Base-by-base conservation (phyloP, 1,140 invertebrate genomes). In the Himalopsyche phryganea region DNA sequence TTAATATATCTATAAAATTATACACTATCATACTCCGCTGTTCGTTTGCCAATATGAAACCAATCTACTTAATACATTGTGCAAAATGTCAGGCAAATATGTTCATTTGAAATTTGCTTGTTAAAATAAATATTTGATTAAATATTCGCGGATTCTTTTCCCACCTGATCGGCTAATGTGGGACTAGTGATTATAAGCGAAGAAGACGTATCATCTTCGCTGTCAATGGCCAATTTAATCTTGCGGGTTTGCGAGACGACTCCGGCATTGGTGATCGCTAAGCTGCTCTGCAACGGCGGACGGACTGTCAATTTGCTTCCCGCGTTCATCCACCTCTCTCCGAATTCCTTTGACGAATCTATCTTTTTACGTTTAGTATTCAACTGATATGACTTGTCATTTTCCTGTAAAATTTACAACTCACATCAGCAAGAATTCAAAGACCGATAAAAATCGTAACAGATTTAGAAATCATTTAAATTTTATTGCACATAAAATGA, bases 221-320 rank as follows among this genome's bases (percentile, higher is more conserved):
- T 62, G 50, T 53, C 50, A 4, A 53, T 28, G 13, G 45, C 42
- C 23, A 53, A 9, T 1, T 40, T 50, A 15, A 10, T 50, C 14
- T 14, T n/a, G 2, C 18, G 17, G 6, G 17, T 63, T 65, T 9
- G 49, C 45, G 9, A 11, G 42, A 65, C 65, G 36, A 55, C 65
- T 50, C 61, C 62, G 60, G 67, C 67, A 44, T 66, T 69, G 18
- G 58, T 64, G 10, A 68, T 66, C 50, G 66, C 66, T 36, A 60
- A 66, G 50, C 66, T 66, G 32, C 64, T 69, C 50, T 53, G 50
- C 10, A 60, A 49, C 18, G 58, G 54, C 32, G 67, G 35, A 11
- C 52, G 52, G 3, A 6, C 4, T n/a, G 32, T 19, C 17, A 19
- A 18, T n/a, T n/a, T 18, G 23, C 11, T 6, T 9, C 20, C 15